Evolutionary conservation across 1,140 invertebrate genomes (phyloP).

Genomic region (Cyclina sinensis): DNA sequence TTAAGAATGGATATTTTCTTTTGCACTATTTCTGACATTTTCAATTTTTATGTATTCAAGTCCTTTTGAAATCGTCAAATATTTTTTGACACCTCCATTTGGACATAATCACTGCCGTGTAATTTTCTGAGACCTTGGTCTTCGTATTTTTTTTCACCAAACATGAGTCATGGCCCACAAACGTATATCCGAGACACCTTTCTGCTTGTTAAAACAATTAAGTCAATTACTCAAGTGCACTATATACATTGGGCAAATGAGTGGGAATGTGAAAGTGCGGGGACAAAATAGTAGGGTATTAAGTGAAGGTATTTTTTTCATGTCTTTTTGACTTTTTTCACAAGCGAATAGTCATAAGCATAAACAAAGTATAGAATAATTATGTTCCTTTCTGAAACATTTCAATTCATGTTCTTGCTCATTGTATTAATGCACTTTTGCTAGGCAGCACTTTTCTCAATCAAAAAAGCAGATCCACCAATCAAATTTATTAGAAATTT

Average conservation of each 20-base stretch:
- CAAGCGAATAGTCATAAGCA: neutral
- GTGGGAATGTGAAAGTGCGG: neutral
- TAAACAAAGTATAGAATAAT: conserved; percentile 7
- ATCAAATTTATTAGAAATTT: too few relatives aligned
- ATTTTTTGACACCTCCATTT: neutral
- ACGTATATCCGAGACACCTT: conserved; percentile 2
- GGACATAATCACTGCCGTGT: conserved; percentile 7
- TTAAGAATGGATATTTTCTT: too few relatives aligned
- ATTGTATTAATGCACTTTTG: too few relatives aligned
- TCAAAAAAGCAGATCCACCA: too few relatives aligned
- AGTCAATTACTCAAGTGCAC: conserved; percentile 10
- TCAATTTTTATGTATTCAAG: neutral
- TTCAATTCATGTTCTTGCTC: too few relatives aligned
- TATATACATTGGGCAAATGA: neutral
- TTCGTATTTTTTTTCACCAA: neutral
- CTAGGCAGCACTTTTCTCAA: too few relatives aligned
- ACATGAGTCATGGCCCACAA: neutral
- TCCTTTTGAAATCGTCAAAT: neutral
- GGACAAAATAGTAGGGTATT: neutral
- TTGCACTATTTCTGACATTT: neutral
- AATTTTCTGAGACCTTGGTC: conserved; percentile 24
- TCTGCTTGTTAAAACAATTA: neutral
- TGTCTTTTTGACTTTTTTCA: conserved; percentile 7
- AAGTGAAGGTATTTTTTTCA: neutral
- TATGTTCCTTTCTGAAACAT: neutral